Percentiles rank a stretch among this genome's conserved stretches.
These are phyloP conservation scores for Phylloscopus trochiloides DNA, from an alignment of 2,113 vertebrate genomes.

Conservation along the genomic window DNA sequence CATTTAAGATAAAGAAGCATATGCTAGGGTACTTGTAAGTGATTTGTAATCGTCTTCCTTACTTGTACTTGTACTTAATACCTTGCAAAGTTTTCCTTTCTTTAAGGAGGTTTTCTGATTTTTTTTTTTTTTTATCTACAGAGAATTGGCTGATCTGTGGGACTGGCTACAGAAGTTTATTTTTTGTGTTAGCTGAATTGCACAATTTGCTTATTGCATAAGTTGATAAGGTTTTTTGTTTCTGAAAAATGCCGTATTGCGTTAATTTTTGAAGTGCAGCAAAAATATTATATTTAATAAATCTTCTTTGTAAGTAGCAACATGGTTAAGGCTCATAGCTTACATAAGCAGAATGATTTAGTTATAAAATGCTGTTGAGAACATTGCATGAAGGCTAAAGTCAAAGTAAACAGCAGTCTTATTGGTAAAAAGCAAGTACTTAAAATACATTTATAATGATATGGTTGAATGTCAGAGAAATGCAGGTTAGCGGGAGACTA, in stretches of 20 bases:
- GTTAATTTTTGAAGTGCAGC: not conserved
- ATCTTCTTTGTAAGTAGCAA: not conserved
- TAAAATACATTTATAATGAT: not conserved
- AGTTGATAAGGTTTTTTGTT: not conserved
- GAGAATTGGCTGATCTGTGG: not conserved
- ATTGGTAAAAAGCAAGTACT: not conserved
- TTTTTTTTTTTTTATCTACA: not conserved
- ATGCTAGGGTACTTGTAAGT: not conserved
- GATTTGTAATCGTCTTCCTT: not conserved
- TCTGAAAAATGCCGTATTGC: not conserved
- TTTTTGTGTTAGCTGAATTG: not conserved
- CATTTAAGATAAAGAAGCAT: not conserved
- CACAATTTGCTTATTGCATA: not conserved
- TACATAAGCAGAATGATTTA: not conserved
- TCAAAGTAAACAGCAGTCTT: not conserved
- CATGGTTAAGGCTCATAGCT: not conserved
- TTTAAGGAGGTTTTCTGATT: not conserved
- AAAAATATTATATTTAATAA: not conserved
- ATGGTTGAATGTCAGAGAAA: not conserved
- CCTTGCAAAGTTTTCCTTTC: not conserved
- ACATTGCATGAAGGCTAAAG: not conserved
- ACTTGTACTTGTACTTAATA: not conserved
- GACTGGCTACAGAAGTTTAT: not conserved
- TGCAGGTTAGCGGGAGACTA: not conserved
- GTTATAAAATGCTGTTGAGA: not conserved